These are phyloP conservation scores for Leucophenga montana DNA, from an alignment of 2,888 invertebrate species.

Conservation along the genomic window DNA sequence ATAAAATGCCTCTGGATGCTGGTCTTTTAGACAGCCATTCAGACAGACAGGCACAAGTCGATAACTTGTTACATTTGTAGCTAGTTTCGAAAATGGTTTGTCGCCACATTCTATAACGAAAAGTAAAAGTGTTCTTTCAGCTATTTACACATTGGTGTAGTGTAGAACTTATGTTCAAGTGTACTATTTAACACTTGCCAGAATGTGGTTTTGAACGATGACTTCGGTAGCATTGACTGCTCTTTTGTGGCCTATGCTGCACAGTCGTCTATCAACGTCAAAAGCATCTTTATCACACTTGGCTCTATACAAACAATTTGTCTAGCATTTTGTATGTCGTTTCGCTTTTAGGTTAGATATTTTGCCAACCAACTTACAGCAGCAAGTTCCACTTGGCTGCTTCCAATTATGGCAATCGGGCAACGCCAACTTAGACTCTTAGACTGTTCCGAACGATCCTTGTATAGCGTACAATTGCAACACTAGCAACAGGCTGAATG, in stretches of 20 bases:
- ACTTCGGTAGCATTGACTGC: too few relatives aligned
- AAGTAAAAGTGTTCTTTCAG: slow-evolving; percentile 56
- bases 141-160: slow-evolving; percentile 22
- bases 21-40: too few relatives aligned
- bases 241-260: neutral
- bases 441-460: slow-evolving; percentile 1
- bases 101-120: slow-evolving; percentile 57
- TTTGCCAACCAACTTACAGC: slow-evolving; percentile 20
- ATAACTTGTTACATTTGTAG: too few relatives aligned
- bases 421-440: slow-evolving; percentile 5
- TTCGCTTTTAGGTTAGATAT: slow-evolving; percentile 26
- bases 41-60: too few relatives aligned
- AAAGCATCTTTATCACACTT: neutral
- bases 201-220: too few relatives aligned
- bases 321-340: slow-evolving; percentile 19
- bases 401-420: slow-evolving; percentile 68
- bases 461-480: slow-evolving; percentile 2
- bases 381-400: slow-evolving; percentile 68
- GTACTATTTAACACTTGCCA: slow-evolving; percentile 38
- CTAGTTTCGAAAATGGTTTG: neutral
- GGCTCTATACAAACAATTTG: slow-evolving; percentile 56
- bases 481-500: neutral
- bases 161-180: neutral
- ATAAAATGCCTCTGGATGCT: too few relatives aligned
- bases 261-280: neutral